Base-by-base conservation (phyloP, 2,113 vertebrate species). In the Cariama cristata region DNA sequence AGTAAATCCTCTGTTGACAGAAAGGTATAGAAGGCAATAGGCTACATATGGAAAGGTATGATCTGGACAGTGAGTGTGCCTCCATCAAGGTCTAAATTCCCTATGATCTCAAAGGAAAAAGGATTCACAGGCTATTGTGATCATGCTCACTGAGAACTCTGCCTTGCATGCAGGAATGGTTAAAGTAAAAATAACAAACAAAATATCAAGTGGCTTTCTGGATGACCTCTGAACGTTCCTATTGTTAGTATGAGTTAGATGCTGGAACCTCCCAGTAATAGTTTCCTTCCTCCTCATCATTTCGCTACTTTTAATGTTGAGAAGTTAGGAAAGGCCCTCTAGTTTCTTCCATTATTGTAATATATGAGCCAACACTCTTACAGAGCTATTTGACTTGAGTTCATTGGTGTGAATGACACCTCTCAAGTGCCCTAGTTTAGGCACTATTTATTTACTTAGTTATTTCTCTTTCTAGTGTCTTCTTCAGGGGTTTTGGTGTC, bases 161-260 rank as follows among this genome's bases (percentile, higher is more conserved):
- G 68, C 33, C 66, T 81, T 19, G 5, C 62, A 21, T 79, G 49
- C 53, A 85, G 69, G 45, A 93, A 85, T 69, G 30, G 73, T 81
- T 85, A 76, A 95, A 86, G 86, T 60, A 80, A 93, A 92, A 91
- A 66, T 59, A 90, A 86, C 52, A 86, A 94, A 67, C 49, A 81
- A 86, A 96, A 79, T 89, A 24, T 62, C 58, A 90, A 93, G 53
- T 95, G 80, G 35, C 33, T 96, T 91, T 91, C 77, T 96, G 89
- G 69, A 96, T 81, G 89, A 96, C 94, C 94, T 89, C 84, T 73
- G 88, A 76, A 81, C 66, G 66, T 94, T 94, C 73, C 35, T 91
- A 24, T 81, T 96, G 83, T 93, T 96, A 91, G 63, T 72, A 35
- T 85, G 91, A 91, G 58, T 74, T 74, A 92, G 93, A 87, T 1